Conservation (phyloP, 2,888 invertebrate genomes). For the Athalia rosae region DNA sequence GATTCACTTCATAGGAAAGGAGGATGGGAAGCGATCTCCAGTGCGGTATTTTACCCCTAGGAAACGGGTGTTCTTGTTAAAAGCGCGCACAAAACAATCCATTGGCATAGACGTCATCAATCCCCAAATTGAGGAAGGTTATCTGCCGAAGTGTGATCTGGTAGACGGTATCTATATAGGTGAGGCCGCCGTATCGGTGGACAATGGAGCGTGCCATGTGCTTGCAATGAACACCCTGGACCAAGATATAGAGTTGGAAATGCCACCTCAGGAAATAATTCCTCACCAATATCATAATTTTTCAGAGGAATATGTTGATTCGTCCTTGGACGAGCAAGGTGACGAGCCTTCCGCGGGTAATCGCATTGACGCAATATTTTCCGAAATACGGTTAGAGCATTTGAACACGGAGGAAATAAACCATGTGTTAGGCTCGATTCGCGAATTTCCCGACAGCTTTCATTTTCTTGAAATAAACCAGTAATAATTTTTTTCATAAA, state of each 20-base stretch:
- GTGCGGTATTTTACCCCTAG: no score
- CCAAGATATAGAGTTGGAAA: slow-evolving; percentile 38
- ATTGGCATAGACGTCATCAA: not conserved
- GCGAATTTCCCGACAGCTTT: not conserved
- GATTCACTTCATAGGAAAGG: no score
- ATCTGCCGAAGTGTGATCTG: slow-evolving; percentile 24
- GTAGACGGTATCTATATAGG: slow-evolving; percentile 39
- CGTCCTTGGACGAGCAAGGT: not conserved
- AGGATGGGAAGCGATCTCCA: no score
- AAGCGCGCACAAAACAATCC: not conserved
- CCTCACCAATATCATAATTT: slow-evolving; percentile 28
- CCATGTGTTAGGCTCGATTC: not conserved
- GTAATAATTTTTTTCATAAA: no score
- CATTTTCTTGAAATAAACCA: slow-evolving; percentile 36
- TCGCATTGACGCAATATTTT: not conserved
- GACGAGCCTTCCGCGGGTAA: not conserved
- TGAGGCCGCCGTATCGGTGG: slow-evolving; percentile 40
- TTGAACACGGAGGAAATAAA: slow-evolving; percentile 11
- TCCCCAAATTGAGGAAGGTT: slow-evolving; percentile 3
- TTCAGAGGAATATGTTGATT: not conserved
- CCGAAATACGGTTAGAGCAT: slow-evolving; percentile 13
- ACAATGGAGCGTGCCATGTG: slow-evolving; percentile 32
- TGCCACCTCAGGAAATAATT: slow-evolving; percentile 34
- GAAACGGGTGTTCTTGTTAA: not conserved
- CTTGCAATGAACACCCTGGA: slow-evolving; percentile 44